A percentile compares a stretch with the other conserved stretches of the same genome.
phyloP scores from a whole-genome alignment of 2,113 vertebrate genomes.

The Siniperca chuatsi region DNA sequence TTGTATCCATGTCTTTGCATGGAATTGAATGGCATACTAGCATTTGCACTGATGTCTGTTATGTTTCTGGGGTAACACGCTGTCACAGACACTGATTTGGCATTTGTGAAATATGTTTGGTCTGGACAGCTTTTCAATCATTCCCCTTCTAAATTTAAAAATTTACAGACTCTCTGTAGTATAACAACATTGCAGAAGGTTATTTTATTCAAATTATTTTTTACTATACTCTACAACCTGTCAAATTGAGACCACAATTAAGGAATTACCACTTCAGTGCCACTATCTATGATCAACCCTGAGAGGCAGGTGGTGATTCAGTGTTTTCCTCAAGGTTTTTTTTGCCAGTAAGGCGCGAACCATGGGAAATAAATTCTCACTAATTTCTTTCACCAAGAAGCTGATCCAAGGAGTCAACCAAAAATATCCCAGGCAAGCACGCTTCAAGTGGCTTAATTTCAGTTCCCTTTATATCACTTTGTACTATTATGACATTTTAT shows the following conservation, averaged over 20 bases:
- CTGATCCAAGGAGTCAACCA: background rate
- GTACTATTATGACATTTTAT: slow-evolving; percentile 23
- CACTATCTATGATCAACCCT: background rate
- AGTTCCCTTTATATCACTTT: background rate
- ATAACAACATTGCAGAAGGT: background rate
- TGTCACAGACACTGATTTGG: background rate
- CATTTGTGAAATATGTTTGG: background rate
- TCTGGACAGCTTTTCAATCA: background rate
- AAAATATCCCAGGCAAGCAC: slow-evolving; percentile 1
- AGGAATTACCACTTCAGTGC: background rate
- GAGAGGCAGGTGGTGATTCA: background rate
- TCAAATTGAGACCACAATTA: background rate
- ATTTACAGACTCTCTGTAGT: background rate
- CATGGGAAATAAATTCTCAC: background rate
- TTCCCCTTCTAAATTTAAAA: background rate
- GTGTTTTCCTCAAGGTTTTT: background rate
- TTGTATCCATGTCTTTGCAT: background rate
- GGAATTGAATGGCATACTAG: background rate
- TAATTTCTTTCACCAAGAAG: background rate
- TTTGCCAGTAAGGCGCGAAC: background rate
- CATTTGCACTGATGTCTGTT: background rate
- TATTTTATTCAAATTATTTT: too few relatives aligned
- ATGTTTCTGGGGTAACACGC: slow-evolving; percentile 8
- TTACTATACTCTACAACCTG: too few relatives aligned
- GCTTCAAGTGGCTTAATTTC: background rate